Conservation (phyloP, 2,113 vertebrate genomes). For the Peromyscus leucopus region DNA sequence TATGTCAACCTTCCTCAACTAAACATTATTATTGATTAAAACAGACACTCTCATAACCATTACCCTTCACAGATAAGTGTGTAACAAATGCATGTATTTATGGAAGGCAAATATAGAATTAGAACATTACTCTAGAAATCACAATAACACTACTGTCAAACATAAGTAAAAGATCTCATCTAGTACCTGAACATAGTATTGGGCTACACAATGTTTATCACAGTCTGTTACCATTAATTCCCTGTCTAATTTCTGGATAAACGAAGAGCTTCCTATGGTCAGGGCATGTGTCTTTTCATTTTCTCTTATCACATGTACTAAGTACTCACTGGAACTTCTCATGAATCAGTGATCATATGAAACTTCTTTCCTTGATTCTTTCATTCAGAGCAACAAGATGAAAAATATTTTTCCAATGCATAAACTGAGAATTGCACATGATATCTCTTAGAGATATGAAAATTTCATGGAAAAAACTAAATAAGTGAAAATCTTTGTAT, state of each 20-base stretch:
- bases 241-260: not conserved
- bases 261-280: not conserved
- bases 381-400: not conserved
- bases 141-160: not conserved
- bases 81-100: not conserved
- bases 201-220: not conserved
- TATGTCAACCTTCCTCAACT: not conserved
- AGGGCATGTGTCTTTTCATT: not conserved
- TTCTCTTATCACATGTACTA: too few species aligned
- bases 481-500: not conserved
- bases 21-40: not conserved
- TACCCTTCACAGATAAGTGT: not conserved
- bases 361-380: not conserved
- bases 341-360: not conserved
- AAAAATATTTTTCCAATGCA: not conserved
- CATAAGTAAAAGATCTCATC: not conserved
- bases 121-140: not conserved
- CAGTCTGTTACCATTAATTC: not conserved
- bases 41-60: not conserved
- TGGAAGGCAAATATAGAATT: not conserved
- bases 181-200: not conserved
- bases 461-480: not conserved
- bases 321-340: not conserved
- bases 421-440: not conserved
- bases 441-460: not conserved